phyloP scores from a whole-genome alignment of 2,797 vertebrate species.

The Poecilia gillii region DNA sequence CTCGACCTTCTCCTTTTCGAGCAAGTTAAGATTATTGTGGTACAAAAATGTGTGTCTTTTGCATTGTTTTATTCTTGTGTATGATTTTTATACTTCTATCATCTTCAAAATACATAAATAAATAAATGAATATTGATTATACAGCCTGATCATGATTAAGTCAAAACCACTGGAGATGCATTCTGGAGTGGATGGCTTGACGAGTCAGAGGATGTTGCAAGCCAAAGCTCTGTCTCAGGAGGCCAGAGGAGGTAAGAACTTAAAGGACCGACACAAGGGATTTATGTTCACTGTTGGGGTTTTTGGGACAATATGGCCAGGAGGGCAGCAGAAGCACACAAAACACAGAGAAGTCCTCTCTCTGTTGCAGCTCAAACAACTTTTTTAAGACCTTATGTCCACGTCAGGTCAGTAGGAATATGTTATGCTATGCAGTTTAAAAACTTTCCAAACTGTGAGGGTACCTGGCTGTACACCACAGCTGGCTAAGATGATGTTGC shows the following conservation, averaged over 20 bases:
- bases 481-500: not conserved
- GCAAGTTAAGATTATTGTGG: no score
- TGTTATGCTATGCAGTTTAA: not conserved
- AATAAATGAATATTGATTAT: not conserved
- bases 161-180: conserved; percentile 62
- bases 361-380: not conserved
- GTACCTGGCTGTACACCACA: not conserved
- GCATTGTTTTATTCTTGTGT: no score
- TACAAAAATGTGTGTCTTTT: no score
- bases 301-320: not conserved
- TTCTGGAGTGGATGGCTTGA: conserved; percentile 53
- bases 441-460: not conserved
- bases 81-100: no score
- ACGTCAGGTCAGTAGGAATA: not conserved
- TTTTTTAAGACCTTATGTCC: not conserved
- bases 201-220: conserved; percentile 76
- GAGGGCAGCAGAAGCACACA: not conserved
- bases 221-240: conserved; percentile 78
- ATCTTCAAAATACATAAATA: no score
- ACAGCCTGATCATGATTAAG: conserved; percentile 27
- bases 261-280: not conserved
- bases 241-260: conserved; percentile 75
- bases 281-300: not conserved
- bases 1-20: no score
- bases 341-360: not conserved